phyloP scores from a whole-genome alignment of 2,888 invertebrate genomes.

The Drosophila maculinotata region DNA sequence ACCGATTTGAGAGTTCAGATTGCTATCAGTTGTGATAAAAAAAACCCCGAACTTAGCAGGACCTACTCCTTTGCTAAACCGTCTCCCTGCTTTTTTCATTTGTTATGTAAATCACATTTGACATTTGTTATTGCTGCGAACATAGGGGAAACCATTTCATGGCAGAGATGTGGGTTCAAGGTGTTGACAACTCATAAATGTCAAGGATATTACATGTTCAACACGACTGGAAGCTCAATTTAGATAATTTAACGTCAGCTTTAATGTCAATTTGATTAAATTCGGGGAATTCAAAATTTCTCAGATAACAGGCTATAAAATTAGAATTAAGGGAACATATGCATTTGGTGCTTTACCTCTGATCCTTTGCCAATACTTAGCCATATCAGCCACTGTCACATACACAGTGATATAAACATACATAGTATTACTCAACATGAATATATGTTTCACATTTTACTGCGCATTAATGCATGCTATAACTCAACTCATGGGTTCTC shows the following conservation, averaged over 20 bases:
- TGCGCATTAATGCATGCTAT: constrained; percentile 79
- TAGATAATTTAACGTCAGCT: constrained; percentile 4
- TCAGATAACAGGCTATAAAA: too few relatives aligned
- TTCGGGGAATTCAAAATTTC: too few relatives aligned
- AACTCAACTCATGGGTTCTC: constrained; percentile 82
- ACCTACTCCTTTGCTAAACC: not conserved
- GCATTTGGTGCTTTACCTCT: not conserved
- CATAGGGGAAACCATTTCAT: constrained; percentile 24
- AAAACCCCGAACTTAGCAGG: not conserved
- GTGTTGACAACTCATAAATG: constrained; percentile 63
- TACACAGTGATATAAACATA: not conserved
- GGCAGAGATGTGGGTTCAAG: constrained; percentile 9
- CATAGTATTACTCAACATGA: constrained; percentile 6
- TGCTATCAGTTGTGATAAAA: constrained; percentile 51
- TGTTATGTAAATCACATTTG: constrained; percentile 65
- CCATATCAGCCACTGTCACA: constrained; percentile 23
- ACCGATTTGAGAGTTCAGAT: constrained; percentile 40
- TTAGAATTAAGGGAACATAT: too few relatives aligned
- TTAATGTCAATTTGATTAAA: not conserved
- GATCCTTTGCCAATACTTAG: constrained; percentile 18
- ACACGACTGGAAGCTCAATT: constrained; percentile 8
- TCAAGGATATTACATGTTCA: constrained; percentile 51
- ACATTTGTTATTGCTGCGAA: constrained; percentile 55
- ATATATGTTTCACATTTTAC: constrained; percentile 31
- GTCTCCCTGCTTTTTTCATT: constrained; percentile 4